Percentiles rank a stretch among this genome's conserved stretches.
phyloP scores from a whole-genome alignment of 1,140 invertebrate genomes.

The Eumeta japonica region DNA sequence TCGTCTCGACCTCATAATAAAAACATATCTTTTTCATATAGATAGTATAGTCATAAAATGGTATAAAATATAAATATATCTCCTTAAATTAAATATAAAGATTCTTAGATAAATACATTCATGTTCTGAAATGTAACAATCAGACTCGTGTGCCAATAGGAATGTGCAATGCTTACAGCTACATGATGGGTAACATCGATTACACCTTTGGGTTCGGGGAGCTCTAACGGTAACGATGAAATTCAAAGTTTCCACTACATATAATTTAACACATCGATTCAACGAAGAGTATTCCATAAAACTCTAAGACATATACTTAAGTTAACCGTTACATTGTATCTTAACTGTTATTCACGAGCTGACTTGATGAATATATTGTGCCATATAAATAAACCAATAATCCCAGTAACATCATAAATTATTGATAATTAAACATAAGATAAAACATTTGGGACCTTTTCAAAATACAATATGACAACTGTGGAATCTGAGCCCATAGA shows the following conservation, averaged over 20 bases:
- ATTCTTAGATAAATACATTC: slow-evolving; percentile 37
- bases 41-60: slow-evolving; percentile 37
- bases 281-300: no score
- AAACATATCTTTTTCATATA: slow-evolving; percentile 45
- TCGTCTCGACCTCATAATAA: slow-evolving; percentile 27
- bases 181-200: slow-evolving; percentile 34
- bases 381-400: slow-evolving; percentile 30
- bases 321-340: no score
- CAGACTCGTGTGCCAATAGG: slow-evolving; percentile 51
- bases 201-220: slow-evolving; percentile 21
- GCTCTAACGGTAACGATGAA: slow-evolving; percentile 19
- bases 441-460: not conserved
- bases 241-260: slow-evolving; percentile 14
- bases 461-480: not conserved
- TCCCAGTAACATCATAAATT: slow-evolving; percentile 15
- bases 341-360: slow-evolving; percentile 43
- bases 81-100: slow-evolving; percentile 48
- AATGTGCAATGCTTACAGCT: slow-evolving; percentile 51
- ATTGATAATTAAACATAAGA: slow-evolving; percentile 16
- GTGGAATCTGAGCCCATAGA: not conserved
- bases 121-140: slow-evolving; percentile 50
- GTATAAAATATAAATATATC: slow-evolving; percentile 50
- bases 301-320: slow-evolving; percentile 32
- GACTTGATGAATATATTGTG: slow-evolving; percentile 60
- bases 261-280: slow-evolving; percentile 22